Base-by-base conservation (phyloP, 2,888 invertebrate genomes). In the Noctua janthina region DNA sequence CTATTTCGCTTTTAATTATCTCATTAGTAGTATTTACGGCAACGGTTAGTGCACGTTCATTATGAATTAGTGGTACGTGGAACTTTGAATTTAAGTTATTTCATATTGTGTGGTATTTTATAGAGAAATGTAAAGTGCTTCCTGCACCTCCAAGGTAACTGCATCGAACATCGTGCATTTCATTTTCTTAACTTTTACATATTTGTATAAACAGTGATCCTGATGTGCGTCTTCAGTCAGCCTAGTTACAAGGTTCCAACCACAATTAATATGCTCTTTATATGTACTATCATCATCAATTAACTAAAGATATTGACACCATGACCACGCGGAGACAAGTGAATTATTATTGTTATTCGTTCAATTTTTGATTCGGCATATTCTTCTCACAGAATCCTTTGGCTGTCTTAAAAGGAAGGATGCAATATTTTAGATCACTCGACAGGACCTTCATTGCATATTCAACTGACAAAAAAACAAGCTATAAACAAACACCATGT, bases 11-110 rank as follows among this genome's bases (percentile, higher is more conserved):
- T 86, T 87, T 89, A 87, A 87, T 87, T 87, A 87, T 87, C 84
- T 87, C 89, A 89, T 87, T 87, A 89, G 74, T 64, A 79, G 81
- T 89, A 87, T 87, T 89, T 89, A 87, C 71, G 74, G 78, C 74
- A 46, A 76, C 76, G 71, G 84, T 87, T 81, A 89, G 89, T 76
- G 87, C 87, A 64, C 84, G 84, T 78, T 84, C 76, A 81, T 87
- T 83, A 81, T 87, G 81, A 87, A 76, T 87, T 89, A 87, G 87
- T 81, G 62, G 81, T 74, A 87, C 89, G 87, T 86, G 88, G 78
- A 68, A 67, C 73, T 88, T 66, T 86, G 20, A 76, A 62, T 66
- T 85, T 62, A 70, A 64, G 10, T 88, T 62, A 64, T 88, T 59
- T 88, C 59, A 51, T 73, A 77, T 51, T 69, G 62, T 85, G 81